Base-by-base conservation (phyloP, 92 coral and sea anemone species). In the Zoanthus solanderi region DNA sequence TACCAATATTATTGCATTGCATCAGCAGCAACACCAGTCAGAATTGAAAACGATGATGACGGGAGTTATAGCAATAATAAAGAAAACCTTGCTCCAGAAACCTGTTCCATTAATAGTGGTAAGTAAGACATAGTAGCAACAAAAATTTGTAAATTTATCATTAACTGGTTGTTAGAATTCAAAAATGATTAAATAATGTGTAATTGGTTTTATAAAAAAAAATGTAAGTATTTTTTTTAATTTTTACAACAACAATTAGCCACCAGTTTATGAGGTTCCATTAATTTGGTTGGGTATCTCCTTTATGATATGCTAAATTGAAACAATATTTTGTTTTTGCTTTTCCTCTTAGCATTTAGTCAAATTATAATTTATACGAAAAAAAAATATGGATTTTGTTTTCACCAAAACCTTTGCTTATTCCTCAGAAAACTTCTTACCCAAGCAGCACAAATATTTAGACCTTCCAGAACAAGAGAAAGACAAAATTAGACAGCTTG, bases 381-480 rank as follows among this genome's bases (percentile, higher is more conserved):
- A 1, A 17, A 60, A 60, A 60, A 60, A 60, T 60, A 60, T 12
- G 30, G 67, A 0, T 60, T 60, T 60, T 60, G 67, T 60, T 60
- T 60, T 60, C 67, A 14, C 67, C 67, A 0, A 13, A 16, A 60
- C 67, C 67, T 60, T 7, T 60, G 67, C 67, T 60, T 1, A 60
- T 60, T 60, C 67, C 67, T 60, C 67, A 60, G 67, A 17, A 60
- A 60, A 60, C 67, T 16, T 60, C 67, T 60, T 60, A 60, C 30
- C 1, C 67, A 90, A 46, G 12, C 78, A 76, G 61, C 0, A 67
- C 31, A 68, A 68, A n/a, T 91, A 65, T 83, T 76, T 75, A 4
- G 12, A 18, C 11, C 91, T 91, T 16, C 75, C 74, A 63, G 93
- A 87, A 37, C 89, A 87, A 1, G 93, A 91, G 45, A 87, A 84